These are phyloP conservation scores for Tenebrosternarchus preto DNA, from an alignment of 2,113 vertebrate genomes.

Conservation along the genomic window DNA sequence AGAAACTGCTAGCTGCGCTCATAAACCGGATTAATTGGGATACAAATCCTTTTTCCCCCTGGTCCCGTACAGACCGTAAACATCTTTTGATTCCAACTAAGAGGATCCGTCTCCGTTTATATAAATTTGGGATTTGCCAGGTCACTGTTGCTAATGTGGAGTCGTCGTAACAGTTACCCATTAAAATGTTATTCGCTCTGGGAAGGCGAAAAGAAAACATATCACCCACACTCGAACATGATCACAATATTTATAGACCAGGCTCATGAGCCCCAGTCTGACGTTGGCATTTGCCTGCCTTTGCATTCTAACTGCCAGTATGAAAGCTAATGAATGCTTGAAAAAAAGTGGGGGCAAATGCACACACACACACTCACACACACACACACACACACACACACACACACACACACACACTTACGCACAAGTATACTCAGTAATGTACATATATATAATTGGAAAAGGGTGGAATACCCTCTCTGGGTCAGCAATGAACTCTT, in stretches of 20 bases:
- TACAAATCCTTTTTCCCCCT: conserved; percentile 59
- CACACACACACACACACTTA: too few species aligned
- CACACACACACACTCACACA: too few species aligned
- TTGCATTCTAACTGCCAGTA: too few species aligned
- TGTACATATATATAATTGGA: too few species aligned
- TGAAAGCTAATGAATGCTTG: not conserved
- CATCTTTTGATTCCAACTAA: conserved; percentile 53
- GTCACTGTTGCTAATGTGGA: conserved; percentile 54
- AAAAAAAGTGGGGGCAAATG: too few species aligned
- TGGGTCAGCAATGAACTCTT: too few species aligned
- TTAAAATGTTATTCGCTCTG: conserved; percentile 11
- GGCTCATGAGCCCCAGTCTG: not conserved
- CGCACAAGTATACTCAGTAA: too few species aligned
- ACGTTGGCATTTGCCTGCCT: too few species aligned
- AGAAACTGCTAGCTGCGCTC: conserved; percentile 62
- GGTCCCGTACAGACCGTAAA: conserved; percentile 60
- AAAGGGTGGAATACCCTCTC: too few species aligned
- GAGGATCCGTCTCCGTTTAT: conserved; percentile 56
- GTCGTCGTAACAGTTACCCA: conserved; percentile 18
- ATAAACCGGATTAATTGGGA: conserved; percentile 71
- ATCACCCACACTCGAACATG: conserved; percentile 15
- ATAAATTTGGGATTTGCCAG: conserved; percentile 35
- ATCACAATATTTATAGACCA: not conserved
- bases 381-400: too few species aligned
- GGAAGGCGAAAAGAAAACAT: conserved; percentile 23